Percentiles rank a stretch among this genome's conserved stretches.
These are phyloP conservation scores for Ovibos moschatus DNA, from an alignment of 2,113 vertebrate species.

Conservation along the genomic window DNA sequence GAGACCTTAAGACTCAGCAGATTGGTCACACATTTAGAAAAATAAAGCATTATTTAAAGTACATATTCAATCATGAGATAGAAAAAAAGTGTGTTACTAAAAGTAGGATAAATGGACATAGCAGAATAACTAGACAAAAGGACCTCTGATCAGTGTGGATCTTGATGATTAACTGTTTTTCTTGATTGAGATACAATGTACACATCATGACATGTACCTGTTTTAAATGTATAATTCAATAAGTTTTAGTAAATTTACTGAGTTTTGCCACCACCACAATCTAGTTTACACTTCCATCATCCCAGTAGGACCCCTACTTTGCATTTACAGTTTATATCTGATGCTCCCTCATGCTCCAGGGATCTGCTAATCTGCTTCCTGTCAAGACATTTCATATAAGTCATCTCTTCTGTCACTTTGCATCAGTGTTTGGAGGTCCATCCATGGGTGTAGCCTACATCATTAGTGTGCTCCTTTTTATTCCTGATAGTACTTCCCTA, in stretches of 20 bases:
- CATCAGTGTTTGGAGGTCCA: not conserved
- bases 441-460: not conserved
- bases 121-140: not conserved
- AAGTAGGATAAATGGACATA: slow-evolving; percentile 46
- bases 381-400: not conserved
- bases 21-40: slow-evolving; percentile 31
- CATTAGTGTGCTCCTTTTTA: not conserved
- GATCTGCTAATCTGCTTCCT: not conserved
- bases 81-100: slow-evolving; percentile 66
- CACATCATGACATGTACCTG: not conserved
- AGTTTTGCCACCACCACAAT: not conserved
- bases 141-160: not conserved
- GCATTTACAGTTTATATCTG: not conserved
- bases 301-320: not conserved
- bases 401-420: not conserved
- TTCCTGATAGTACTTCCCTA: not conserved
- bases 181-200: not conserved
- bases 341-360: not conserved
- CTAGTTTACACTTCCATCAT: not conserved
- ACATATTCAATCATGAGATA: slow-evolving; percentile 52
- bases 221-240: not conserved
- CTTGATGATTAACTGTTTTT: not conserved
- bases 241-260: not conserved
- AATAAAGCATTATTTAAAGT: slow-evolving; percentile 28
- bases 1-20: slow-evolving; percentile 21